Percentiles rank a stretch among this genome's conserved stretches.
phyloP scores from a whole-genome alignment of 2,113 vertebrate genomes.

The Plecturocebus donacophilus region DNA sequence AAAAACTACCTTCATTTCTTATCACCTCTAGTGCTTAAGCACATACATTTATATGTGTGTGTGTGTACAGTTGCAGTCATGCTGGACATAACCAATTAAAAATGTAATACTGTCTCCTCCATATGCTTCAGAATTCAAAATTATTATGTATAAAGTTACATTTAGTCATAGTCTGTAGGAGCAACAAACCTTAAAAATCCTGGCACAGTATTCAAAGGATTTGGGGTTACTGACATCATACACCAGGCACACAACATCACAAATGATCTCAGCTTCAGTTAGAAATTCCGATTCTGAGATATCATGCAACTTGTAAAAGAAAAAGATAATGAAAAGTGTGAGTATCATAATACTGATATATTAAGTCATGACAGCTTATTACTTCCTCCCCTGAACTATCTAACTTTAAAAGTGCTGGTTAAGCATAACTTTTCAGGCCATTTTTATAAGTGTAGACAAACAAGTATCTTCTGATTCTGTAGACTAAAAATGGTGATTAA shows the following conservation, averaged over 20 bases:
- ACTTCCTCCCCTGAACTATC: neutral
- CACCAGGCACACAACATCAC: constrained; percentile 95
- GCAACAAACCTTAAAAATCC: constrained; percentile 95
- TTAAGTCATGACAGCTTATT: neutral
- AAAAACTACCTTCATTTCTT: constrained; percentile 2
- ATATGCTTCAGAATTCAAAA: constrained; percentile 48
- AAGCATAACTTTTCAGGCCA: constrained; percentile 2
- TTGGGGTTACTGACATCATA: constrained; percentile 94
- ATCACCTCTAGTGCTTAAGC: neutral
- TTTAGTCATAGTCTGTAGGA: constrained; percentile 40
- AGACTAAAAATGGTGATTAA: constrained; percentile 12
- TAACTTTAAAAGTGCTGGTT: neutral
- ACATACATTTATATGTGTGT: neutral
- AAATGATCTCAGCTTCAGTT: constrained; percentile 91
- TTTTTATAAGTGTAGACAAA: constrained; percentile 7
- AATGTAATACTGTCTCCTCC: neutral
- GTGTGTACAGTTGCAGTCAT: neutral
- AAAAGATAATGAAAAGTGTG: constrained; percentile 43
- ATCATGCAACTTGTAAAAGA: constrained; percentile 91
- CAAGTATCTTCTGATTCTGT: constrained; percentile 18
- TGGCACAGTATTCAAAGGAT: constrained; percentile 98
- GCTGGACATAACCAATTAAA: neutral
- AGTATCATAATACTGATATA: neutral
- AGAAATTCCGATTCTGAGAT: constrained; percentile 94
- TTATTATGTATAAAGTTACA: constrained; percentile 23